Percentiles rank a stretch among this genome's conserved stretches.
These are phyloP conservation scores for Catharus minimus DNA, from an alignment of 2,113 vertebrate species.

Conservation along the genomic window DNA sequence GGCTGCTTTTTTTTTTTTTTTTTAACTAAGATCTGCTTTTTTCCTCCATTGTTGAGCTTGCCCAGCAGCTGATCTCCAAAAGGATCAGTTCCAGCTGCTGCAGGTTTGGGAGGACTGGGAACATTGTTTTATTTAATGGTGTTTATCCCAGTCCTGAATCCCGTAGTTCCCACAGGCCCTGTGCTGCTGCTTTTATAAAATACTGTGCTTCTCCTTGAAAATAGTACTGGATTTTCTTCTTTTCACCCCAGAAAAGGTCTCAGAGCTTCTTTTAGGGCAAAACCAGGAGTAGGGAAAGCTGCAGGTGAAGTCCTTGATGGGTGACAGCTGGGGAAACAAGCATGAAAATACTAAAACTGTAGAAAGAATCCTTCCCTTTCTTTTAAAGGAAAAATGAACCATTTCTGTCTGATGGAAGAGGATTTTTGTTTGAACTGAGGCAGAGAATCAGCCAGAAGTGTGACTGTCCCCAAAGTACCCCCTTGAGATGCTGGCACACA, in stretches of 20 bases:
- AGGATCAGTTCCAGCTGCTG: background rate
- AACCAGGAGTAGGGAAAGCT: background rate
- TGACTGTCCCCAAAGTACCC: background rate
- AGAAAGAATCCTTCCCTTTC: background rate
- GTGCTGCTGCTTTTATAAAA: background rate
- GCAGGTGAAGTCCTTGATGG: background rate
- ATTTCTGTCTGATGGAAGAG: background rate
- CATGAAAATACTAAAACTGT: background rate
- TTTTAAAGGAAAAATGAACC: background rate
- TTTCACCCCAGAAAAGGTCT: background rate
- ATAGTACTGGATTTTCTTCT: background rate
- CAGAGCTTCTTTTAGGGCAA: background rate
- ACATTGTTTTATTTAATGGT: fast-evolving
- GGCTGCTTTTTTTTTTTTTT: background rate
- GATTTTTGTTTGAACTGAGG: background rate
- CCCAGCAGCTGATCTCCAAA: background rate
- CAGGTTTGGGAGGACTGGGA: background rate
- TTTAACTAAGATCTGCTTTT: background rate
- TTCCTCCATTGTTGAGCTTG: fast-evolving
- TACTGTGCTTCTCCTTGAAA: fast-evolving
- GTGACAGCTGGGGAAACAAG: background rate
- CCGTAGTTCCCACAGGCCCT: fast-evolving
- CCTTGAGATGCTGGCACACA: background rate
- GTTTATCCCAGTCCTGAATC: background rate
- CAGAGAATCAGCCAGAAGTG: background rate